Conservation (phyloP, 92 coral and sea anemone genomes). For the Heteractis magnifica region DNA sequence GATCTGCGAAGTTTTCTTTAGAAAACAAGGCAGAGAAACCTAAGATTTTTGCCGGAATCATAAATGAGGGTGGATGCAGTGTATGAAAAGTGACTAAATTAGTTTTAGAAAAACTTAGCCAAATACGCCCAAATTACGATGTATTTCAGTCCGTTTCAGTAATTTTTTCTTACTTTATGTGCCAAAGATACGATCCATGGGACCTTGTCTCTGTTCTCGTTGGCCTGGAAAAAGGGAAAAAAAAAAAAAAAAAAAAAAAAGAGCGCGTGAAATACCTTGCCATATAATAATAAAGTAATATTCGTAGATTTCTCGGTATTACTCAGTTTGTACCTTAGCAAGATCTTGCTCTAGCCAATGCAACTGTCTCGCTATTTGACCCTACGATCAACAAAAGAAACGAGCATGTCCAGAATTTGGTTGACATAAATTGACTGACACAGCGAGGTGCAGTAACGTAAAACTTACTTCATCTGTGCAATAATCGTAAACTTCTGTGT, state of each 20-base stretch:
- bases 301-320: too few species aligned
- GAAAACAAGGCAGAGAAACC: too few species aligned
- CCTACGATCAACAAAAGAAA: constrained; percentile 39
- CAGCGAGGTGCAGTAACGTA: not conserved
- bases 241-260: too few species aligned
- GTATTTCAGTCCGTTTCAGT: too few species aligned
- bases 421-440: not conserved
- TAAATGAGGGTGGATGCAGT: too few species aligned
- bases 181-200: constrained; percentile 89
- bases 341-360: constrained; percentile 83
- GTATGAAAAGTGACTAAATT: too few species aligned
- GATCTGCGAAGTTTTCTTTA: too few species aligned
- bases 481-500: constrained; percentile 78
- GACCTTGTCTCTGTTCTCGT: constrained; percentile 67
- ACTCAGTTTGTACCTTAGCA: constrained; percentile 47
- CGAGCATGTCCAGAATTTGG: not conserved
- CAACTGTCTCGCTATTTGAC: constrained; percentile 79
- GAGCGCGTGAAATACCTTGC: too few species aligned
- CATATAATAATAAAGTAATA: too few species aligned
- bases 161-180: constrained; percentile 60
- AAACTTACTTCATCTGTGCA: constrained; percentile 60
- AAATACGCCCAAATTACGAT: too few species aligned
- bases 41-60: too few species aligned
- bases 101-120: too few species aligned
- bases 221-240: constrained; percentile 48